Evolutionary conservation across 92 coral and sea anemone genomes (phyloP).

Genomic region (Zoanthus sansibaricus): DNA sequence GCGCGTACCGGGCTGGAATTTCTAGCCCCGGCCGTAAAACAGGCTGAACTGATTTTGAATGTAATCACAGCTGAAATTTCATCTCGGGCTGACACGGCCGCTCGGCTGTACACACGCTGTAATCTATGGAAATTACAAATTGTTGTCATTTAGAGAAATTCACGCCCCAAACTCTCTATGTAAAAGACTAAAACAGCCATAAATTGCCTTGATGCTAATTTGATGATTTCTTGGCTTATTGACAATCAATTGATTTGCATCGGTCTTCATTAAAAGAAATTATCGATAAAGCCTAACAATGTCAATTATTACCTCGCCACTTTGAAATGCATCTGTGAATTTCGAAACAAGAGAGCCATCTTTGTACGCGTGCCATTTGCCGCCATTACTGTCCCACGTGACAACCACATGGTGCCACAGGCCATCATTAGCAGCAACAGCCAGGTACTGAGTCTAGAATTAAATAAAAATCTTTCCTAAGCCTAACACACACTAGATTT

Average conservation of each 20-base stretch:
- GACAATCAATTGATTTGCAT: neutral
- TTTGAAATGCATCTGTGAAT: slow-evolving; percentile 68
- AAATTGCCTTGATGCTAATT: too few relatives aligned
- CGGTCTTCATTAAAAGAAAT: neutral
- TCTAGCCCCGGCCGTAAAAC: too few relatives aligned
- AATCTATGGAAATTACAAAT: too few relatives aligned
- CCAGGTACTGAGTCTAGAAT: slow-evolving; percentile 58
- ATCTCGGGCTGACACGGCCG: too few relatives aligned
- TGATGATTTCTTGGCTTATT: neutral
- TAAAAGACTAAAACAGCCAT: too few relatives aligned
- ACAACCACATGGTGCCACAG: slow-evolving; percentile 91
- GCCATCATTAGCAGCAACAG: slow-evolving; percentile 69
- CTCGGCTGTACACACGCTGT: too few relatives aligned
- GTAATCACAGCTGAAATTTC: too few relatives aligned
- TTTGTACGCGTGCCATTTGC: slow-evolving; percentile 73
- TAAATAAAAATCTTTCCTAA: neutral
- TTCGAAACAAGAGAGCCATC: slow-evolving; percentile 59
- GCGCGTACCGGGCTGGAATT: too few relatives aligned
- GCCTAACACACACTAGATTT: neutral
- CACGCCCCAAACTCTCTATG: too few relatives aligned
- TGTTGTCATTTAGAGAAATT: too few relatives aligned
- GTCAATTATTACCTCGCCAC: slow-evolving; percentile 41
- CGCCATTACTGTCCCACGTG: slow-evolving; percentile 79
- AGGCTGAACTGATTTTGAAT: too few relatives aligned
- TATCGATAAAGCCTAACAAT: neutral